A percentile compares a stretch with the other conserved stretches of the same genome.
phyloP scores from a whole-genome alignment of 2,113 vertebrate genomes.

The Cynocephalus volans region DNA sequence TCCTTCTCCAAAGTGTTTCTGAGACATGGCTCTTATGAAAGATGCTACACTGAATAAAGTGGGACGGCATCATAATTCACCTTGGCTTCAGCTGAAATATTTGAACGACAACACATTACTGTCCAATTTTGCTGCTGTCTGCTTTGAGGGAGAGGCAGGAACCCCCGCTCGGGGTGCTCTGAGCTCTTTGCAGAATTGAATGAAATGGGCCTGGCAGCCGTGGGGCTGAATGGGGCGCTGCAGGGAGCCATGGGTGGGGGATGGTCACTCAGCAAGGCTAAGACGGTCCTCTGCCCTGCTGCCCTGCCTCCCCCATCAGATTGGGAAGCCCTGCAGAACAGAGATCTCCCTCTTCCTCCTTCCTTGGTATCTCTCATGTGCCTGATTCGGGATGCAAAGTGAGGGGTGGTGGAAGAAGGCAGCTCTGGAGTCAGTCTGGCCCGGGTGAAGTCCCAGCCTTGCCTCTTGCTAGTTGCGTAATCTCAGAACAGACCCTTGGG shows the following conservation, averaged over 20 bases:
- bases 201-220: background rate
- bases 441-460: background rate
- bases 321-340: background rate
- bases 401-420: background rate
- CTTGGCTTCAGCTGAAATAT: constrained; percentile 49
- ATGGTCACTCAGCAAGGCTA: fast-evolving
- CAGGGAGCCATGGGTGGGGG: fast-evolving
- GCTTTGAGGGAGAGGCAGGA: constrained; percentile 35
- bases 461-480: background rate
- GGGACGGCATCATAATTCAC: constrained; percentile 70
- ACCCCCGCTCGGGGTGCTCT: background rate
- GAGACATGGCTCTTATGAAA: constrained; percentile 78
- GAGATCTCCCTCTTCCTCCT: background rate
- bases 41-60: constrained; percentile 73
- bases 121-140: constrained; percentile 54
- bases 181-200: constrained; percentile 11
- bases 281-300: background rate
- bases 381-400: background rate
- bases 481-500: background rate
- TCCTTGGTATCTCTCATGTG: fast-evolving
- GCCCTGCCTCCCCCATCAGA: background rate
- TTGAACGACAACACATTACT: constrained; percentile 74
- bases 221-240: background rate
- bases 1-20: constrained; percentile 78
- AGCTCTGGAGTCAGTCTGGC: background rate